Conservation (phyloP, 2,113 vertebrate genomes). For the Antechinus stuartii region DNA sequence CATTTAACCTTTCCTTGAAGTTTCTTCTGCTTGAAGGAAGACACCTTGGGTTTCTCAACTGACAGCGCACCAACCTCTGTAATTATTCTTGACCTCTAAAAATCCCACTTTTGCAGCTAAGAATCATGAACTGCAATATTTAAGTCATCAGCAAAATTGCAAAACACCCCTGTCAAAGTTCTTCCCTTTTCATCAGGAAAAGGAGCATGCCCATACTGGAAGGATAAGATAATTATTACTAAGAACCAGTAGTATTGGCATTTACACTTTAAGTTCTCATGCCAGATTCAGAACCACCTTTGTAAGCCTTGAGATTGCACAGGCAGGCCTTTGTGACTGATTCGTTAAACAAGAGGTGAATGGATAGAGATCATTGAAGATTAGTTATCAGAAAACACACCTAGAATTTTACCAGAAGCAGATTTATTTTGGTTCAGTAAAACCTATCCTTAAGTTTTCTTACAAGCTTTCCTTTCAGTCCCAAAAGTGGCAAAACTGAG, state of each 20-base stretch:
- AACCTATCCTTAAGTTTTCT: constrained; percentile 36
- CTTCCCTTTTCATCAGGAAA: background rate
- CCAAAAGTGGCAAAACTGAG: constrained; percentile 42
- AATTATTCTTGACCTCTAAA: constrained; percentile 45
- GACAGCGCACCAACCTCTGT: constrained; percentile 19
- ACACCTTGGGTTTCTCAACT: constrained; percentile 47
- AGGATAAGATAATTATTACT: background rate
- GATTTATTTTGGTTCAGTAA: constrained; percentile 55
- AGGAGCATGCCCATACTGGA: background rate
- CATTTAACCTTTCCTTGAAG: constrained; percentile 45
- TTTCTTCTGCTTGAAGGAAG: constrained; percentile 28
- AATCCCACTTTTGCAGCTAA: constrained; percentile 31
- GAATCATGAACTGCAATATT: constrained; percentile 28
- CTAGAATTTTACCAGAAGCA: constrained; percentile 9
- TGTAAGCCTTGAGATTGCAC: background rate
- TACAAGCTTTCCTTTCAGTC: constrained; percentile 40
- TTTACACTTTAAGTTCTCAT: background rate
- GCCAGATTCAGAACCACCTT: background rate
- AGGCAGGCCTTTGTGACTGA: background rate
- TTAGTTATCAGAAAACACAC: background rate
- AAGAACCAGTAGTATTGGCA: background rate
- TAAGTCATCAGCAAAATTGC: background rate
- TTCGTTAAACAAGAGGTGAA: background rate
- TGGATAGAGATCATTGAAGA: background rate
- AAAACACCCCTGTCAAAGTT: background rate